Evolutionary conservation across 2,888 invertebrate genomes (phyloP).

Genomic region (Apamea crenata): DNA sequence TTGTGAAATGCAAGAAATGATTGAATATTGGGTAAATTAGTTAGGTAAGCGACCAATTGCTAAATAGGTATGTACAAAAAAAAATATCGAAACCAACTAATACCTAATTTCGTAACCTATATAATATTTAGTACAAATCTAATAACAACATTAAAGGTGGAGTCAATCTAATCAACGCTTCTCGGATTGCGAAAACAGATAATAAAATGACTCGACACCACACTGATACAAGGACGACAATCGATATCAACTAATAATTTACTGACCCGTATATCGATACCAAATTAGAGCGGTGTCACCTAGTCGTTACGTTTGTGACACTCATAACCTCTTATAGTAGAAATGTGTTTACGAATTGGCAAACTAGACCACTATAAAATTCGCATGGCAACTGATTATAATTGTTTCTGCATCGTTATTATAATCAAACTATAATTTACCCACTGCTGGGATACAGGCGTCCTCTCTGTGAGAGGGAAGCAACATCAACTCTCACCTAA

Average conservation of each 20-base stretch:
- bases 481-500: no score
- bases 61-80: neutral
- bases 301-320: constrained; percentile 11
- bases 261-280: constrained; percentile 58
- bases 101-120: neutral
- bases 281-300: constrained; percentile 50
- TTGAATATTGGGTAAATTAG: no score
- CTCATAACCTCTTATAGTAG: constrained; percentile 21
- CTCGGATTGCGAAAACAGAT: constrained; percentile 54
- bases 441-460: neutral
- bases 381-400: neutral
- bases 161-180: constrained; percentile 59
- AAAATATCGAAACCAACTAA: neutral
- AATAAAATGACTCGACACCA: constrained; percentile 31
- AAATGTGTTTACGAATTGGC: constrained; percentile 26
- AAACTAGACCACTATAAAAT: neutral
- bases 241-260: constrained; percentile 51
- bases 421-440: no score
- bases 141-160: constrained; percentile 28
- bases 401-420: neutral
- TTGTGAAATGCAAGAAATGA: no score
- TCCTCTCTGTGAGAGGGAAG: neutral
- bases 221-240: constrained; percentile 51
- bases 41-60: neutral
- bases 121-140: constrained; percentile 35